Evolutionary conservation across 2,113 vertebrate species (phyloP).

Genomic region (Chunga burmeisteri): DNA sequence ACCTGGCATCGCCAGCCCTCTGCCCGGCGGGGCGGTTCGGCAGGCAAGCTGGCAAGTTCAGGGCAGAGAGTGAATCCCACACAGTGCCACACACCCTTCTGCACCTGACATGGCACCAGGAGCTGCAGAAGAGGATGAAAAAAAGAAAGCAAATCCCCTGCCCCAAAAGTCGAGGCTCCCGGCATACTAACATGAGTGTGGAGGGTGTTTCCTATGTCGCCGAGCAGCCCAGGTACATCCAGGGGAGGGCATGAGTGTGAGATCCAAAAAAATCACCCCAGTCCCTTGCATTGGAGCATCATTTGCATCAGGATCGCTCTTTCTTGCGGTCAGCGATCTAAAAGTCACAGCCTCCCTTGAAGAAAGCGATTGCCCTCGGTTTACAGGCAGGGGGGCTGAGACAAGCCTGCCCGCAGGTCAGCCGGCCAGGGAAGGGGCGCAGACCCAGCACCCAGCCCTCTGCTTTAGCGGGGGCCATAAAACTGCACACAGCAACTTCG

Average conservation of each 20-base stretch:
- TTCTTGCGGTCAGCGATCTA: accelerated
- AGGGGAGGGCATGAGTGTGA: not conserved
- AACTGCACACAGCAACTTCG: accelerated
- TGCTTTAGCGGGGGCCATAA: not conserved
- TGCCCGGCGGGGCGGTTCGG: accelerated
- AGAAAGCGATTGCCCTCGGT: accelerated
- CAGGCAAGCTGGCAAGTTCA: not conserved
- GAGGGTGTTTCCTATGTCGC: not conserved
- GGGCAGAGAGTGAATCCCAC: not conserved
- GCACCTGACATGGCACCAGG: not conserved
- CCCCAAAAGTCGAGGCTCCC: not conserved
- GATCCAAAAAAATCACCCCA: not conserved
- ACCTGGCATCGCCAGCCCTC: accelerated
- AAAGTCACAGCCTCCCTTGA: not conserved
- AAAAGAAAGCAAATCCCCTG: not conserved
- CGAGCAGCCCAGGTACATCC: not conserved
- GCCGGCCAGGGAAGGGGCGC: accelerated
- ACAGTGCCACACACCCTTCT: not conserved
- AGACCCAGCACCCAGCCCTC: not conserved
- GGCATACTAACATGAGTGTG: accelerated
- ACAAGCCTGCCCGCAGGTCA: not conserved
- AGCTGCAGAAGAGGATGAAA: not conserved
- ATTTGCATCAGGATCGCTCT: not conserved
- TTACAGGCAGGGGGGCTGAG: too few species aligned
- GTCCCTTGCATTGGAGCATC: not conserved